These are phyloP conservation scores for Lasioglossum villosulum DNA, from an alignment of 2,888 invertebrate species.

Conservation along the genomic window DNA sequence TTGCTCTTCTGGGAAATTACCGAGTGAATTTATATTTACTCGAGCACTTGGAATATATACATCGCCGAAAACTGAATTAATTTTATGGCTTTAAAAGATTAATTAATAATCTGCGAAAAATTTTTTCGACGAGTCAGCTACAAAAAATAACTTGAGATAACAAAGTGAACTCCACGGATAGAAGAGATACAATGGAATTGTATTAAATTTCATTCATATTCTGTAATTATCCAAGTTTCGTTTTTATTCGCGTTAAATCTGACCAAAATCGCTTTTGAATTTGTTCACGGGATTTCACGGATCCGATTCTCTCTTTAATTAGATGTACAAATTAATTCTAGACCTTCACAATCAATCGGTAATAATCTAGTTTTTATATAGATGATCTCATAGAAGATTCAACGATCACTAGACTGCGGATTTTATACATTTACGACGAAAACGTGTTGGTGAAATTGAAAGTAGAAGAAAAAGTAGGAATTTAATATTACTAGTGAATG, in stretches of 20 bases:
- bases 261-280: not conserved
- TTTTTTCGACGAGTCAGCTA: too few species aligned
- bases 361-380: not conserved
- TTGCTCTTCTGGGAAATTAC: too few species aligned
- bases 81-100: not conserved
- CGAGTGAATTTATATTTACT: not conserved
- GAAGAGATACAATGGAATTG: not conserved
- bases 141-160: too few species aligned
- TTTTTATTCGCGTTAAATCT: not conserved
- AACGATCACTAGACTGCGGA: not conserved
- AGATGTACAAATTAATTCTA: not conserved
- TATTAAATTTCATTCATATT: not conserved
- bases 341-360: not conserved
- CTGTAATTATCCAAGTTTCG: too few species aligned
- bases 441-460: not conserved
- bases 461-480: too few species aligned
- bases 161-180: not conserved
- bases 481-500: not conserved
- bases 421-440: not conserved
- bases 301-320: conserved; percentile 2
- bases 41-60: not conserved
- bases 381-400: not conserved
- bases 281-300: not conserved
- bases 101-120: not conserved
- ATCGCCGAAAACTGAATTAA: not conserved